phyloP scores from a whole-genome alignment of 92 coral and sea anemone species.

The Parazoanthus darwini region DNA sequence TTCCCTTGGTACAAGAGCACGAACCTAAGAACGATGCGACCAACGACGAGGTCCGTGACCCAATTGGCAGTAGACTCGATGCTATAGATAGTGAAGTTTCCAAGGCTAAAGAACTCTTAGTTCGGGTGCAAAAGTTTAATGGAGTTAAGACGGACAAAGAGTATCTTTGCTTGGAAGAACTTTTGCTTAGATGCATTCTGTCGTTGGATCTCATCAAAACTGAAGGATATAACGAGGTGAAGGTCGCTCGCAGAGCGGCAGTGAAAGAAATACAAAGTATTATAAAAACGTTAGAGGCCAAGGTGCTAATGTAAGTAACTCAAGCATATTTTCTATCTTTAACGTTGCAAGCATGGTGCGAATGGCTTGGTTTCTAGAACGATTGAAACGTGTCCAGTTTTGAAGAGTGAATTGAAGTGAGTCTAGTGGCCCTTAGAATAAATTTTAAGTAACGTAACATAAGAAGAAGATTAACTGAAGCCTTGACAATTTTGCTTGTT shows the following conservation, averaged over 20 bases:
- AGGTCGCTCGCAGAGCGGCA: conserved; percentile 49
- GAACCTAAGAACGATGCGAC: not conserved
- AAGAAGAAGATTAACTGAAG: too few relatives aligned
- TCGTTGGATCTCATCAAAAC: conserved; percentile 47
- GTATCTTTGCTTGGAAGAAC: conserved; percentile 56
- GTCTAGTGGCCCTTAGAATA: too few relatives aligned
- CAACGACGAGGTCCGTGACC: not conserved
- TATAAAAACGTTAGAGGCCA: conserved; percentile 47
- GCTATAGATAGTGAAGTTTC: conserved; percentile 38
- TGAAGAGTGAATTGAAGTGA: too few relatives aligned
- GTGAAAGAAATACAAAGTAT: conserved; percentile 53
- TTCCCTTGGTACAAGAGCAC: not conserved
- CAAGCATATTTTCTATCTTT: too few relatives aligned
- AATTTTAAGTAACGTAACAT: too few relatives aligned
- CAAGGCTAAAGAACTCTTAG: conserved; percentile 48
- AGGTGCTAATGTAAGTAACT: not conserved
- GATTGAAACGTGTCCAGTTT: too few relatives aligned
- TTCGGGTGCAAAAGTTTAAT: conserved; percentile 41
- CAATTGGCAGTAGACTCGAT: conserved; percentile 19
- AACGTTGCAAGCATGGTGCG: too few relatives aligned
- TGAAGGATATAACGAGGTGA: conserved; percentile 45
- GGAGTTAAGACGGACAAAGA: conserved; percentile 48
- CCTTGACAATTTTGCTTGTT: too few relatives aligned
- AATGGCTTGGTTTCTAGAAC: too few relatives aligned
- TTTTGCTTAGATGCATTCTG: conserved; percentile 50